phyloP scores from a whole-genome alignment of 2,797 vertebrate genomes.

The Pelodytes ibericus region DNA sequence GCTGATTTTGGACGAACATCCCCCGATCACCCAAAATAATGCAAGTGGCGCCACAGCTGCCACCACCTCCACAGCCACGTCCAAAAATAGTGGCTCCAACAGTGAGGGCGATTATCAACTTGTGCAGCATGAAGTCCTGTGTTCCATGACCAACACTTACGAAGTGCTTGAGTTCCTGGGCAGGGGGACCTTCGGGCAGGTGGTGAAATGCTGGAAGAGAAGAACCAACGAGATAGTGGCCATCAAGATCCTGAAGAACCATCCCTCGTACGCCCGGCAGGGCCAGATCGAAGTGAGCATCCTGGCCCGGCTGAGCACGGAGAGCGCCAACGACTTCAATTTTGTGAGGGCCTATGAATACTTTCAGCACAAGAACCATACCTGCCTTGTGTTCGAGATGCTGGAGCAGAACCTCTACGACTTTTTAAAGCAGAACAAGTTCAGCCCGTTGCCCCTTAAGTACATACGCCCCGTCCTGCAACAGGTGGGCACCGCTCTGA shows the following conservation, averaged over 20 bases:
- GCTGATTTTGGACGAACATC: slow-evolving; percentile 94
- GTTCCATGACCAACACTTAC: slow-evolving; percentile 98
- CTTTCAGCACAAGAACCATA: slow-evolving; percentile 99
- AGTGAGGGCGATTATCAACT: slow-evolving; percentile 97
- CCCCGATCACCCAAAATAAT: slow-evolving; percentile 93
- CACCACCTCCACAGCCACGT: slow-evolving; percentile 90
- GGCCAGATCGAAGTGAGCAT: slow-evolving; percentile 99
- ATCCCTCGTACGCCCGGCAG: slow-evolving; percentile 95
- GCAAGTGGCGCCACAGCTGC: slow-evolving; percentile 87
- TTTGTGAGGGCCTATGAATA: slow-evolving; percentile 97
- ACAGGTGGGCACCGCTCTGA: slow-evolving; percentile 95
- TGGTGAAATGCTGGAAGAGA: slow-evolving; percentile 98
- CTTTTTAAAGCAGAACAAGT: slow-evolving; percentile 99
- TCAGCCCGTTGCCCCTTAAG: slow-evolving; percentile 95
- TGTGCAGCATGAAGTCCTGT: slow-evolving; percentile 96
- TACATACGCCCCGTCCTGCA: slow-evolving; percentile 96
- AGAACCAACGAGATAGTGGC: slow-evolving; percentile 98
- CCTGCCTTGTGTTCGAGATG: slow-evolving; percentile 99
- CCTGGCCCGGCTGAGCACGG: slow-evolving; percentile 94
- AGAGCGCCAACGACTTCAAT: slow-evolving; percentile 97
- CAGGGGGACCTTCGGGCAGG: slow-evolving; percentile 95
- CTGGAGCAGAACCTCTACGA: slow-evolving; percentile 99
- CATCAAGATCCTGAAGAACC: slow-evolving; percentile 99
- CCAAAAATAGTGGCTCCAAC: slow-evolving; percentile 96
- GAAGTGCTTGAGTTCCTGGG: slow-evolving; percentile 97